Percentiles rank a stretch among this genome's conserved stretches.
phyloP scores from a whole-genome alignment of 2,888 invertebrate genomes.

The Tachina fera region DNA sequence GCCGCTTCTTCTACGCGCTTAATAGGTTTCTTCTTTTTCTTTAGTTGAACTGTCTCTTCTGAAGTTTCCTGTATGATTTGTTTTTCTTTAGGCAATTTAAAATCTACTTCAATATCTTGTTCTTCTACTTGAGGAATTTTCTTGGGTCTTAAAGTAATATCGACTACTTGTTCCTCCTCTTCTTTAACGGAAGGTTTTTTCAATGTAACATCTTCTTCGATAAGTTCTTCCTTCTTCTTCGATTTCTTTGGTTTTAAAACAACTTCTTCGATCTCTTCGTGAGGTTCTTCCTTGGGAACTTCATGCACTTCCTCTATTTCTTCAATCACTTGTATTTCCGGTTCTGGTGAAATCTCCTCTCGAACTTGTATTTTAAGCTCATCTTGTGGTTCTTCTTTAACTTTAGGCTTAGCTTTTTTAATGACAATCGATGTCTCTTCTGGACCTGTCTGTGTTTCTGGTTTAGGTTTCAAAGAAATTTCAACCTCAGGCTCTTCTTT shows the following conservation, averaged over 20 bases:
- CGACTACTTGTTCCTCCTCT: constrained; percentile 80
- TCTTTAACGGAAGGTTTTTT: constrained; percentile 74
- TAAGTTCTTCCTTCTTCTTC: constrained; percentile 76
- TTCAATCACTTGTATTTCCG: constrained; percentile 73
- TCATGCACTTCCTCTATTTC: constrained; percentile 73
- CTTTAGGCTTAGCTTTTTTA: constrained; percentile 69
- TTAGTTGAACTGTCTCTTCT: constrained; percentile 79
- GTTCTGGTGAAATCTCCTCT: constrained; percentile 72
- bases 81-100: constrained; percentile 78
- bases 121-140: constrained; percentile 76
- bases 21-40: constrained; percentile 79
- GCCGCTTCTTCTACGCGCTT: constrained; percentile 79
- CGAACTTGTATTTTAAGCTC: constrained; percentile 72
- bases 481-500: constrained; percentile 77
- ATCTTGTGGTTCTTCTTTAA: constrained; percentile 67
- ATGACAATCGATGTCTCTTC: constrained; percentile 75
- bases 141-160: constrained; percentile 81
- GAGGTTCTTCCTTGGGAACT: constrained; percentile 71
- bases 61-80: constrained; percentile 79
- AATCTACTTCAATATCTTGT: constrained; percentile 80
- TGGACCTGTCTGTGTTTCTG: constrained; percentile 74
- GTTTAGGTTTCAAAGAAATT: constrained; percentile 76
- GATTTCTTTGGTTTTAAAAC: constrained; percentile 74
- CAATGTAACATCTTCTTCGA: constrained; percentile 78
- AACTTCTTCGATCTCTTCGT: constrained; percentile 75